Evolutionary conservation across 2,888 invertebrate genomes (phyloP), one percentile per base, ranked within the genome.

Genomic region (Bellardia pandia): DNA sequence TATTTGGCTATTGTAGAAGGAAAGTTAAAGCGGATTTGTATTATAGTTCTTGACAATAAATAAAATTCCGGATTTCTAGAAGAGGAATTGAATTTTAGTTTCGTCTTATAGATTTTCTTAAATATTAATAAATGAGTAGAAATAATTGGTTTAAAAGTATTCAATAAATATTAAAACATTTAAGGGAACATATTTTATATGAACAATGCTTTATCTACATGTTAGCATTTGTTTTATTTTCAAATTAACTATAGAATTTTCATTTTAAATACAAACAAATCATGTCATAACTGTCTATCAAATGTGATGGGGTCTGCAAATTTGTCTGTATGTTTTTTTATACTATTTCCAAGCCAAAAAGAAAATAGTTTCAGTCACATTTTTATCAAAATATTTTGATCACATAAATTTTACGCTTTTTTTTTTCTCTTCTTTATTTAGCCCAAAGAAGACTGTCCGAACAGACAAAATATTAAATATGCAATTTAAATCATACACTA

Each of bases 361-460:
- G 13, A 68, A 68, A 69, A 51, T 69, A 33, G 23, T 69, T 53
- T 69, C 33, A n/a, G 69, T 66, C 42, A 69, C 33, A 66, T 45
- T 66, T 62, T 64, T 64, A 81, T 81, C 81, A 81, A 66, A 80
- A 81, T 64, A 66, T 66, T 81, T 81, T 16, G 16, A 74, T 81
- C 56, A 23, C 51, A 64, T 30, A 64, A 74, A 45, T 51, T 53
- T 56, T 56, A 16, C 11, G 16, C 23, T 16, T 13, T 48, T 33
- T 60, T 13, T 7, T 8, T 62, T 62, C 7, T 64, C 40, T 64
- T 62, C 7, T 64, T 64, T 64, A 40, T 9, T 40, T 64, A 16
- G 4, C 40, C 40, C 3, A 4, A 64, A 40, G 62, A 64, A n/a
- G 6, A 66, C 16, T 3, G 9, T 40, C 14, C 2, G 33, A 37